phyloP scores from a whole-genome alignment of 2,113 vertebrate genomes.

The Toxotes chatareus region DNA sequence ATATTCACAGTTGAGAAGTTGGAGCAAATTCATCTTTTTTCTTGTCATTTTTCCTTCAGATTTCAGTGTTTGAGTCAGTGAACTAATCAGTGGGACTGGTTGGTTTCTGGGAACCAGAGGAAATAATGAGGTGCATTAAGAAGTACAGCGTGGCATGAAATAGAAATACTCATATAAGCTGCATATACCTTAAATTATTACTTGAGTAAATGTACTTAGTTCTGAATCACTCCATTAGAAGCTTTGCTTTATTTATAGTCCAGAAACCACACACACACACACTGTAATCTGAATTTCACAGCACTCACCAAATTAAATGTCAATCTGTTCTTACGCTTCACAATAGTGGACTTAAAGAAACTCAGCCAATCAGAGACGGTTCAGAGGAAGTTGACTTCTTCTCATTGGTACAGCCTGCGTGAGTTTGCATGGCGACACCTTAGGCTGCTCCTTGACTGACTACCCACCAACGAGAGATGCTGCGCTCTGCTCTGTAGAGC shows the following conservation, averaged over 20 bases:
- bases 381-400: background rate
- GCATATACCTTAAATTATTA: background rate
- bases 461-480: constrained; percentile 9
- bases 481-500: background rate
- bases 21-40: too few relatives aligned
- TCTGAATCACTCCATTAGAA: background rate
- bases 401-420: constrained; percentile 49
- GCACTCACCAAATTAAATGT: constrained; percentile 25
- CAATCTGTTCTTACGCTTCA: constrained; percentile 30
- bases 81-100: background rate
- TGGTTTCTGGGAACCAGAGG: too few relatives aligned
- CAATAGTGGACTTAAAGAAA: constrained; percentile 25
- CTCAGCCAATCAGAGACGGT: constrained; percentile 48
- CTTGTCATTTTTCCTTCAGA: background rate
- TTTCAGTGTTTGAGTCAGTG: background rate
- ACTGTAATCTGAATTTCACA: constrained; percentile 19
- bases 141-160: too few relatives aligned
- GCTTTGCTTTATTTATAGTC: background rate
- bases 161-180: too few relatives aligned
- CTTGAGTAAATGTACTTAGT: background rate
- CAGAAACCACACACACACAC: background rate
- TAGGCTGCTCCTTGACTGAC: constrained; percentile 14
- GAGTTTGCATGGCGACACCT: constrained; percentile 64
- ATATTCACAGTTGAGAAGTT: background rate
- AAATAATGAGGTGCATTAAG: background rate